Conservation (phyloP, 2,888 invertebrate genomes). For the Unio pictorum region DNA sequence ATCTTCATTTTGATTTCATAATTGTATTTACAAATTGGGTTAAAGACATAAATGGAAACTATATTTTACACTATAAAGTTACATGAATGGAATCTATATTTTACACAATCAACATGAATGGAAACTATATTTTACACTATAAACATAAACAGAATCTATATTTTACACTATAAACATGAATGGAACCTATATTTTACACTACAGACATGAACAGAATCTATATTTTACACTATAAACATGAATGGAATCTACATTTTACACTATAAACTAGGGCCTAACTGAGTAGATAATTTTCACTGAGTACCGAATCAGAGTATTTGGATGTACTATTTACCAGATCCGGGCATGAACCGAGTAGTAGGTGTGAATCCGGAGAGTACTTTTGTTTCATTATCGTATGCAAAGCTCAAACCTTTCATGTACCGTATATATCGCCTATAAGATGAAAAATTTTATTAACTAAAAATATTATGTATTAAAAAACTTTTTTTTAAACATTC, state of each 20-base stretch:
- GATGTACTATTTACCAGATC: too few relatives aligned
- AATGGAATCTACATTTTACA: conserved; percentile 1
- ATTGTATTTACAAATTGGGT: background rate
- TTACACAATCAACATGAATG: background rate
- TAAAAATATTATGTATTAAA: too few relatives aligned
- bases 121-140: conserved; percentile 1
- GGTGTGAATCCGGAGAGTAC: too few relatives aligned
- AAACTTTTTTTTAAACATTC: too few relatives aligned
- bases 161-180: background rate
- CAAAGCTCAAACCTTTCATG: too few relatives aligned
- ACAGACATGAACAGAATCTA: background rate
- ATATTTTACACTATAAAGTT: background rate
- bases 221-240: background rate
- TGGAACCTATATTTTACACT: conserved; percentile 2
- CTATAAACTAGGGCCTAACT: background rate
- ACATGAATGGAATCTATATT: background rate
- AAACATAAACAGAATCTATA: background rate
- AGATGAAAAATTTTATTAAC: too few relatives aligned
- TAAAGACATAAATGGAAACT: background rate
- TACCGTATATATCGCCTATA: too few relatives aligned
- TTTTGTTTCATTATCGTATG: too few relatives aligned
- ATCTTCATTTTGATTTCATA: too few relatives aligned
- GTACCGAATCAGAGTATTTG: too few relatives aligned
- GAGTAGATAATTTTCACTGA: too few relatives aligned
- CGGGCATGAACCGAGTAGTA: too few relatives aligned